These are phyloP conservation scores for Oreochromis aureus DNA, from an alignment of 2,113 vertebrate species.

Conservation along the genomic window DNA sequence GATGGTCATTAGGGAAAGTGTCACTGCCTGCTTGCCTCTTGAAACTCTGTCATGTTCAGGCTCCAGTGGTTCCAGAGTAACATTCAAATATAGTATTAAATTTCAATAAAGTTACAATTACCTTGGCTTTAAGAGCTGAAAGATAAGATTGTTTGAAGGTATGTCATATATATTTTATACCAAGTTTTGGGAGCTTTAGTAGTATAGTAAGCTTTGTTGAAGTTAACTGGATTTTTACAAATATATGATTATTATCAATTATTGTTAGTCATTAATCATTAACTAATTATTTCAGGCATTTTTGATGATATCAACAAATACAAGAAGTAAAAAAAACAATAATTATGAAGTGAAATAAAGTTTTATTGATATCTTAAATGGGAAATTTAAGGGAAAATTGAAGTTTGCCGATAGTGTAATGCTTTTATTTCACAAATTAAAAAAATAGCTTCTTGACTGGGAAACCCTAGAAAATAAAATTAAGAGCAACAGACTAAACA, in stretches of 20 bases:
- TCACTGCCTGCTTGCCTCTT: background rate
- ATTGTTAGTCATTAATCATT: background rate
- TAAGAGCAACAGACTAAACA: background rate
- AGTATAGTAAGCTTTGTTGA: background rate
- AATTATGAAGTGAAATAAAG: background rate
- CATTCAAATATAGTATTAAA: background rate
- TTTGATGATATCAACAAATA: background rate
- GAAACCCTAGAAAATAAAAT: background rate
- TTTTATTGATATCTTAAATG: background rate
- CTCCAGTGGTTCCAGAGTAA: background rate
- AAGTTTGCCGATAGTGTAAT: background rate
- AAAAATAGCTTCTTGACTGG: background rate
- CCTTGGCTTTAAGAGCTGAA: background rate
- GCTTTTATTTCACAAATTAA: background rate
- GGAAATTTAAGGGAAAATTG: background rate
- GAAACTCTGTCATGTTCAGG: background rate
- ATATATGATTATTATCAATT: background rate
- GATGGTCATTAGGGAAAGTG: constrained; percentile 4
- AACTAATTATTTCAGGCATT: background rate
- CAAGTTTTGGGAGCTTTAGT: background rate
- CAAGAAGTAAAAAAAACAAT: background rate
- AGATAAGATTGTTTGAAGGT: background rate
- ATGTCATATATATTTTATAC: background rate
- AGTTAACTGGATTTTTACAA: background rate
- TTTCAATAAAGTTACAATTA: background rate